These are phyloP conservation scores for Sebastes hopkinsi DNA, from an alignment of 2,797 vertebrate species.

Conservation along the genomic window DNA sequence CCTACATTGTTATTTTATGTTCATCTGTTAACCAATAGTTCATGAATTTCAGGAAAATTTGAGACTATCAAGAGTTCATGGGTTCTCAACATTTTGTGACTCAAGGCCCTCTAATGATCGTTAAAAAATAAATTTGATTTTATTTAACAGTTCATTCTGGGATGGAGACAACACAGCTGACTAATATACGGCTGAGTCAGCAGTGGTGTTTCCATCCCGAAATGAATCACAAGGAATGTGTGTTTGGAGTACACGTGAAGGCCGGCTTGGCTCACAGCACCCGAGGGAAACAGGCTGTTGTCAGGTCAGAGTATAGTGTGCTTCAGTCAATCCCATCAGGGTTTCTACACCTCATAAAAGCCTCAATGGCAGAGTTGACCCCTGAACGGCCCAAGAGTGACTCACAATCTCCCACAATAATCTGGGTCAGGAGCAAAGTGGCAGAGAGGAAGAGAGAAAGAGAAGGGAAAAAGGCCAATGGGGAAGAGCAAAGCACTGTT, in stretches of 20 bases:
- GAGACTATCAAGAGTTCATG: neutral
- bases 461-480: neutral
- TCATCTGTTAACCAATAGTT: neutral
- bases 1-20: neutral
- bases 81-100: neutral
- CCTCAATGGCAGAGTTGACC: slow-evolving; percentile 28
- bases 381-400: slow-evolving; percentile 28
- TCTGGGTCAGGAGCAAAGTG: slow-evolving; percentile 21
- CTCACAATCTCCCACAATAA: slow-evolving; percentile 30
- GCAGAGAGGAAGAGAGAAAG: neutral
- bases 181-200: neutral
- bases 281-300: neutral
- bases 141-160: neutral
- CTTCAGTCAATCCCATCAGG: slow-evolving; percentile 1
- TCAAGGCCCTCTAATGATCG: neutral
- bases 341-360: slow-evolving; percentile 46
- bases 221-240: neutral
- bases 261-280: neutral
- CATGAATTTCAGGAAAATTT: neutral
- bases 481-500: neutral
- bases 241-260: neutral
- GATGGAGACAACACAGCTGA: too few species aligned
- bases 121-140: neutral
- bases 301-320: slow-evolving; percentile 28
- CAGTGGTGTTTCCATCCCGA: slow-evolving; percentile 9